A percentile compares a stretch with the other conserved stretches of the same genome.
Conservation (phyloP, 2,797 vertebrate genomes). For the Phalloptychus januarius region DNA sequence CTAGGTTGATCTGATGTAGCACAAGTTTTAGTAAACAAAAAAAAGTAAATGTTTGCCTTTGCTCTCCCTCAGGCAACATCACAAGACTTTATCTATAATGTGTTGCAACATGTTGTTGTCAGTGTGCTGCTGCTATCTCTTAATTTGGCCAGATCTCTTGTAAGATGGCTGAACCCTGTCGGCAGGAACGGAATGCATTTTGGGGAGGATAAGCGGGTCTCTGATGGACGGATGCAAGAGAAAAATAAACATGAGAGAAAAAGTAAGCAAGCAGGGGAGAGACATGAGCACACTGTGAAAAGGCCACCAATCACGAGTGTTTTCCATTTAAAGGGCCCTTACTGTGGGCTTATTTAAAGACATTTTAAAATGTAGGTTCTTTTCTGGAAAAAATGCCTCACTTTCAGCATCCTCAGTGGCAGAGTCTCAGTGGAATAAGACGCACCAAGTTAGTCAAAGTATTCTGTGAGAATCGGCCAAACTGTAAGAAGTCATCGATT, state of each 20-base stretch:
- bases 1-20: background rate
- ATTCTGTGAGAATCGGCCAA: background rate
- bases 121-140: conserved; percentile 35
- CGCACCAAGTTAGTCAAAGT: background rate
- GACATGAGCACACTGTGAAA: conserved; percentile 5
- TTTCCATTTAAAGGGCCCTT: background rate
- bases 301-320: background rate
- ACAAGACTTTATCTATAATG: conserved; percentile 29
- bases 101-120: conserved; percentile 33
- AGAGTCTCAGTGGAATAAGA: background rate
- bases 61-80: conserved; percentile 23
- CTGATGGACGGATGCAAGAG: conserved; percentile 45
- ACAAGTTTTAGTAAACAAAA: background rate
- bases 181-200: conserved; percentile 9
- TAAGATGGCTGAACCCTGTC: conserved; percentile 35
- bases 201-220: background rate
- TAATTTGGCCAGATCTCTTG: conserved; percentile 53
- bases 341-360: conserved; percentile 19
- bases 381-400: background rate
- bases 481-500: conserved; percentile 10
- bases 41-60: conserved; percentile 5
- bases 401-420: background rate
- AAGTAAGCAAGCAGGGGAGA: conserved; percentile 38
- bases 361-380: conserved; percentile 13
- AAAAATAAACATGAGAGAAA: conserved; percentile 61